Evolutionary conservation across 2,113 vertebrate species (phyloP).

Genomic region (Pycnonotus jocosus): DNA sequence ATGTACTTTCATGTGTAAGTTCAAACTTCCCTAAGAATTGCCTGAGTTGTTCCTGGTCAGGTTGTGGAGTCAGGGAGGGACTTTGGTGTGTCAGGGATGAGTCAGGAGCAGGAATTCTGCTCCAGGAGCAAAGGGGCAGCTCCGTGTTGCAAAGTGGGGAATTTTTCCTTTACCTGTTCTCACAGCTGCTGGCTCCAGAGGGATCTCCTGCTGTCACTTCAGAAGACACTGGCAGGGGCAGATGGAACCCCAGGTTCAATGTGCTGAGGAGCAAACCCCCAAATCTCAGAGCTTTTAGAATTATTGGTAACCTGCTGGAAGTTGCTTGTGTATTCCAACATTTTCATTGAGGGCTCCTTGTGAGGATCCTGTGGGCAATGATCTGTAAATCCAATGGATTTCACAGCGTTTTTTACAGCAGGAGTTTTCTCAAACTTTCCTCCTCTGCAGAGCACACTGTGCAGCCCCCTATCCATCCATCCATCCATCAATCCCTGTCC

Average conservation of each 20-base stretch:
- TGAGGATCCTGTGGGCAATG: neutral
- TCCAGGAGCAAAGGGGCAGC: neutral
- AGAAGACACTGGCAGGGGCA: neutral
- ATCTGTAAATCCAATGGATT: neutral
- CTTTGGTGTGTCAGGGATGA: neutral
- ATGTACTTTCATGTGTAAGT: neutral
- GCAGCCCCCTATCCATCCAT: neutral
- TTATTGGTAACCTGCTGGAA: neutral
- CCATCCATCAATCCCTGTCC: neutral
- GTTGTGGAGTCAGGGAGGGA: neutral
- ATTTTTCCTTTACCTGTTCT: neutral
- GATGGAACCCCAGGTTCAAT: neutral
- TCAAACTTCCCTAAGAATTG: neutral
- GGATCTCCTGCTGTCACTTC: neutral
- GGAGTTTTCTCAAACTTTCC: neutral
- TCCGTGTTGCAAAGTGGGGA: neutral
- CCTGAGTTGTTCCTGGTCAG: neutral
- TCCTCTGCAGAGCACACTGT: neutral
- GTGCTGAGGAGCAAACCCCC: neutral
- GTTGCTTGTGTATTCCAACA: neutral
- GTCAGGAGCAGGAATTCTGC: neutral
- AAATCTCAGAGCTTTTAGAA: neutral
- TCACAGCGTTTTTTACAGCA: neutral
- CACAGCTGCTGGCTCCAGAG: neutral
- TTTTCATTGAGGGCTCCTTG: neutral